Evolutionary conservation across 1,140 invertebrate species (phyloP), one percentile per base, ranked within the genome.

Genomic region (Megalopta genalis): DNA sequence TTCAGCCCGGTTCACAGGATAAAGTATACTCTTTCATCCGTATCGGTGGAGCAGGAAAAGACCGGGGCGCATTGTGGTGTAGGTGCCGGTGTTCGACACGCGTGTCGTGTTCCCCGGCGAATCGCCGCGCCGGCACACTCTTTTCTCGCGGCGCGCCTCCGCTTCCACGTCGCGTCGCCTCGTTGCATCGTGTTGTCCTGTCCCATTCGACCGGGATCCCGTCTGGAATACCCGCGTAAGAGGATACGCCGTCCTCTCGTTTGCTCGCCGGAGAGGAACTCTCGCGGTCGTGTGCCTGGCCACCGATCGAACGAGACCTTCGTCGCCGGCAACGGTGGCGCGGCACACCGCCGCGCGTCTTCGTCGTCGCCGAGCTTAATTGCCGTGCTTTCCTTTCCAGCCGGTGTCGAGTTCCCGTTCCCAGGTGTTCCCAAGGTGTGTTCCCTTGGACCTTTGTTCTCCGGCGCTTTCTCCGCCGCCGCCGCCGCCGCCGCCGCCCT

Each of bases 141-240:
- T 32, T 32, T 32, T 32, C 32, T 32, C 32, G 32, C 32, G 32
- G 32, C 32, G 32, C 62, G 52, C 71, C n/a, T n/a, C n/a, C n/a
- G n/a, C n/a, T n/a, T n/a, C n/a, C n/a, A n/a, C n/a, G n/a, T n/a
- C n/a, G n/a, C 32, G 46, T 66, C 54, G 59, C 14, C 39, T 37
- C 69, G 25, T 77, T 70, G 52, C 71, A 60, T 63, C 21, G 75
- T 77, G 71, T 14, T 27, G 67, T n/a, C n/a, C n/a, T n/a, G 27
- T 46, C 62, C 60, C 64, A 49, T 86, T 83, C 78, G n/a, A 72
- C 78, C 80, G 74, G 77, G 81, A 84, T 88, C 80, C 77, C 66
- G 83, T 88, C 87, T 86, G 87, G 77, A 88, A 89, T 86, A 88
- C 77, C 83, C 87, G 80, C 85, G 85, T 89, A 90, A 89, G 86